Base-by-base conservation (phyloP, 2,888 invertebrate species). In the Trissonchulus sp. region DNA sequence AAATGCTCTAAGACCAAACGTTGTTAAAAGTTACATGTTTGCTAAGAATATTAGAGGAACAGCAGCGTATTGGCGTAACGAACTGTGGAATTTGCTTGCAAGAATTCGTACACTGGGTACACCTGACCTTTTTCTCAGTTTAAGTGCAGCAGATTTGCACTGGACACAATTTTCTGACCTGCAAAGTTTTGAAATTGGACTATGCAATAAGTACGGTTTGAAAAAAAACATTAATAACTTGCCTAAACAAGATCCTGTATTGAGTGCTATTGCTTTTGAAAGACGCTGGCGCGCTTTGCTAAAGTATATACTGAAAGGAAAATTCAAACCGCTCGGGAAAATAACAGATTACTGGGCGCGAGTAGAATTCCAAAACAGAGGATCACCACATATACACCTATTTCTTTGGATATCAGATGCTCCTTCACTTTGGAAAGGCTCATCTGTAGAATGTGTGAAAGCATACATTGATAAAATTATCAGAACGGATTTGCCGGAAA, bases 331-430 rank as follows among this genome's bases (percentile, higher is more conserved):
- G 30, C 65, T 65, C n/a, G 65, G 65, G 30, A 65, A 65, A 18
- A 65, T 65, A 15, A 34, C 3, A 31, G 65, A 65, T 65, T 65
- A 31, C 30, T 65, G 65, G 65, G 65, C 65, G 8, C 3, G 65
- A 65, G 30, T 65, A 18, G 65, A 65, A 28, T 65, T 65, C 30
- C 65, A 65, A 28, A 65, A 65, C n/a, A 65, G 65, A 65, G 65
- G 65, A 8, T 65, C 65, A 28, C 65, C 65, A 8, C 65, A 65
- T 28, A 34, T 65, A 15, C 65, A 65, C 30, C 15, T 28, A 15
- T 65, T 65, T 65, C n/a, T 65, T 8, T 65, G 65, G 65, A 34
- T 65, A 31, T 8, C 3, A 65, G 34, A 28, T 65, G 65, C 65
- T 8, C 65, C 65, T 8, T 31, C 31, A 8, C n/a, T 65, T 15